These are phyloP conservation scores for Halcyon senegalensis DNA, from an alignment of 2,113 vertebrate species.

Conservation along the genomic window DNA sequence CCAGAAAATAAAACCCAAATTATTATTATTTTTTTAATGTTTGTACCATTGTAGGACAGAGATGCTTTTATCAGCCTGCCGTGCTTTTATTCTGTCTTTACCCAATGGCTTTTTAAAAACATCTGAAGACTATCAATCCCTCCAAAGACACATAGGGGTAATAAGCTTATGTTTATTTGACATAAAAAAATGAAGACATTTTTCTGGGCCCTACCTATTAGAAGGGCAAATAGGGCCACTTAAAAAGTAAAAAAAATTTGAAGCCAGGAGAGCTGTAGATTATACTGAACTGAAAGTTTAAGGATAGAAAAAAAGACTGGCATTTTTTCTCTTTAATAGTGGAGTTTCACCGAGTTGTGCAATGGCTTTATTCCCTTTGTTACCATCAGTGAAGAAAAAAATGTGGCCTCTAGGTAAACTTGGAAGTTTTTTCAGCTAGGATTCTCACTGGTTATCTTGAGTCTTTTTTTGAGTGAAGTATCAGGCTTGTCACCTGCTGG, in stretches of 20 bases:
- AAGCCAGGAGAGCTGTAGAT: background rate
- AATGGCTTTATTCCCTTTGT: background rate
- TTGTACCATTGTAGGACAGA: slow-evolving; percentile 28
- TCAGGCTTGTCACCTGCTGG: background rate
- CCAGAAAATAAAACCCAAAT: background rate
- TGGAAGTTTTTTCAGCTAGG: background rate
- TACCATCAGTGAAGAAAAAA: background rate
- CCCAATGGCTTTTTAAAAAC: slow-evolving; percentile 41
- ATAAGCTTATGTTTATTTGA: slow-evolving; percentile 41
- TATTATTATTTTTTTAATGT: background rate
- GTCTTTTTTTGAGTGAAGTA: background rate
- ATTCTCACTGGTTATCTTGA: background rate
- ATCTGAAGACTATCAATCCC: slow-evolving; percentile 26
- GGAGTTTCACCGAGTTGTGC: background rate
- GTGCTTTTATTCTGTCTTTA: slow-evolving; percentile 51
- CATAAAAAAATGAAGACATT: background rate
- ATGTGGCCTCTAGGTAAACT: background rate
- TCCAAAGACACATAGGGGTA: background rate
- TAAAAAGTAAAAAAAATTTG: slow-evolving; percentile 2
- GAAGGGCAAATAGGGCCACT: background rate
- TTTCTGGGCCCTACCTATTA: slow-evolving; percentile 13
- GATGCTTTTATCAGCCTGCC: slow-evolving; percentile 33
- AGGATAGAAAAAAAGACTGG: background rate
- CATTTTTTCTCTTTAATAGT: background rate
- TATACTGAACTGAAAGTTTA: background rate